Evolutionary conservation across 2,113 vertebrate species (phyloP), one percentile per base, ranked within the genome.

Genomic region (Hystrix brachyura): DNA sequence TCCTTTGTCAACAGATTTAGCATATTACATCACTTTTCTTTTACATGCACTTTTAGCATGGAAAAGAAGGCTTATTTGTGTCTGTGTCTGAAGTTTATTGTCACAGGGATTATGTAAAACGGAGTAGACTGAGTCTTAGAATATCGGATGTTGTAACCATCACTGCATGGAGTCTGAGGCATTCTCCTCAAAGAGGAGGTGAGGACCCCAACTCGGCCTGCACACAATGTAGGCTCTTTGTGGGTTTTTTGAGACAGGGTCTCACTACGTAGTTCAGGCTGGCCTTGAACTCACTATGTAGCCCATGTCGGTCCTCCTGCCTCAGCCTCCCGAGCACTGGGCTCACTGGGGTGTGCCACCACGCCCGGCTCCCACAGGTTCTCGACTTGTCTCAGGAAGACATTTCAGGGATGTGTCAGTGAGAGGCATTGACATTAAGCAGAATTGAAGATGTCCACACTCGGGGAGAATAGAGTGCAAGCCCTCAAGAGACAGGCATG

Each of bases 1-100:
- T 94, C 13, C 38, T 84, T 90, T 67, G 93, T 94, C 64, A 91
- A 87, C 11, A 87, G 69, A n/a, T 46, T 87, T 90, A 93, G 64
- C 55, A 62, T 60, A 84, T 65, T 76, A 19, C 71, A 72, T 84
- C 85, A 81, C 27, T 19, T 91, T 90, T 79, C 19, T 79, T 81
- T 76, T 51, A 84, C 15, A 67, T 34, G 46, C 17, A 21, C 51
- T 92, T 91, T 90, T 87, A 21, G 32, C 76, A 19, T 69, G 15
- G 48, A 84, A 90, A 90, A 87, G 51, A 53, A 91, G 18, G 3
- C 57, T 90, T 60, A 94, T 92, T 92, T 96, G 65, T 91, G 74
- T 59, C 48, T 4, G 57, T 46, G 13, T 94, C 46, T 78, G 19
- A 89, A 23, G 46, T 82, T 72, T 29, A 72, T 91, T 82, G 29